Evolutionary conservation across 2,888 invertebrate genomes (phyloP).

Genomic region (Leucozona laternaria): DNA sequence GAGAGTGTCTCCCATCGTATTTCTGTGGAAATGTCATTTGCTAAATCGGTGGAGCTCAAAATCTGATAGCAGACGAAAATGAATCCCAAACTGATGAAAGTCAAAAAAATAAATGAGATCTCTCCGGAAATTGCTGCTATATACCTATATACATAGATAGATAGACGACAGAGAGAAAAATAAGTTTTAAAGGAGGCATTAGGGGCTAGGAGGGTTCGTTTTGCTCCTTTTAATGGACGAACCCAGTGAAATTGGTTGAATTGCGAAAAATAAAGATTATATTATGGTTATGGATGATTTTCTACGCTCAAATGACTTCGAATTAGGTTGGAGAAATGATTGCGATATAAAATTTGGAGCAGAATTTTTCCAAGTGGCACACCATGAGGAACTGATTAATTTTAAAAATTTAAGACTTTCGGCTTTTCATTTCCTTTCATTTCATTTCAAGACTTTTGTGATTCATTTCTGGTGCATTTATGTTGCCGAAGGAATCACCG

Average conservation of each 20-base stretch:
- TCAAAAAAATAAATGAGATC: conserved; percentile 20
- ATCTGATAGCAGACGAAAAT: conserved; percentile 13
- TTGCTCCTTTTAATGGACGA: conserved; percentile 31
- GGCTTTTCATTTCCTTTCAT: too few species aligned
- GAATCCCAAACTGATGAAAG: conserved; percentile 24
- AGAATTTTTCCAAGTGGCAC: neutral
- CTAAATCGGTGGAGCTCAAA: conserved; percentile 42
- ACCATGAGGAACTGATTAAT: neutral
- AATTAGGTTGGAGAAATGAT: conserved; percentile 10
- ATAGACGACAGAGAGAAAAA: neutral
- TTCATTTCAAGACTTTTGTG: too few species aligned
- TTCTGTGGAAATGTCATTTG: conserved; percentile 34
- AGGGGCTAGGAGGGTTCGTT: neutral
- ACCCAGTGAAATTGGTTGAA: neutral
- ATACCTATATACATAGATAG: neutral
- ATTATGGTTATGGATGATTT: conserved; percentile 33
- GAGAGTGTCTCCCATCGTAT: conserved; percentile 19
- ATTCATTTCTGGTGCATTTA: neutral
- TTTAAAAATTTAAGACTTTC: neutral
- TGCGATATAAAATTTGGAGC: neutral
- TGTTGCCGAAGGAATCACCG: neutral
- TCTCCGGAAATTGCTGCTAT: neutral
- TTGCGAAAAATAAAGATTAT: conserved; percentile 18
- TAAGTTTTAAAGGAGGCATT: conserved; percentile 37
- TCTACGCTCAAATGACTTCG: conserved; percentile 41